Percentiles rank a stretch among this genome's conserved stretches.
These are phyloP conservation scores for Sebastes goodei DNA, from an alignment of 2,797 vertebrate genomes.

Conservation along the genomic window DNA sequence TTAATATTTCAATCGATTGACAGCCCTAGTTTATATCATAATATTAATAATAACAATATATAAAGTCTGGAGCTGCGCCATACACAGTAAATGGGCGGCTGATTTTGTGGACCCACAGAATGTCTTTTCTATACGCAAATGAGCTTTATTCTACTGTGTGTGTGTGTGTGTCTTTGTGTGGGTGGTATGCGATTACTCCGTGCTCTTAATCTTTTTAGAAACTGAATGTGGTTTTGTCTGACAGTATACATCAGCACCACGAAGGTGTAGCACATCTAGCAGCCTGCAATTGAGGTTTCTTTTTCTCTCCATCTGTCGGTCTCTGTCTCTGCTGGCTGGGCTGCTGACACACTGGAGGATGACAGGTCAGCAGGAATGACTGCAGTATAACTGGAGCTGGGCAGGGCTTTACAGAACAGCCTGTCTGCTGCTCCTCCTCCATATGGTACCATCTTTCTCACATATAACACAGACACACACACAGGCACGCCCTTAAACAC, in stretches of 20 bases:
- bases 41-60: no score
- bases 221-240: slow-evolving; percentile 22
- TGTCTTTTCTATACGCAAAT: no score
- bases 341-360: slow-evolving; percentile 60
- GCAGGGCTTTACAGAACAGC: slow-evolving; percentile 60
- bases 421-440: slow-evolving; percentile 65
- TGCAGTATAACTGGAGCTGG: slow-evolving; percentile 67
- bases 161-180: neutral
- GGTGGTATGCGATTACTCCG: neutral
- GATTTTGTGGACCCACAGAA: no score
- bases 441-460: slow-evolving; percentile 57
- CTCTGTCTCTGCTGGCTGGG: slow-evolving; percentile 17
- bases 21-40: no score
- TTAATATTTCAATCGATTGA: no score
- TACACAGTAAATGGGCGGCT: no score
- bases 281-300: neutral
- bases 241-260: neutral
- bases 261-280: slow-evolving; percentile 22
- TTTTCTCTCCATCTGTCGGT: neutral
- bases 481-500: slow-evolving; percentile 22
- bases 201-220: neutral
- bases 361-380: slow-evolving; percentile 75
- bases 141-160: neutral
- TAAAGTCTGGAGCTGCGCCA: no score
- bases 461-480: slow-evolving; percentile 22